Base-by-base conservation (phyloP, 1,140 invertebrate species). In the Caenorhabditis brenneri region DNA sequence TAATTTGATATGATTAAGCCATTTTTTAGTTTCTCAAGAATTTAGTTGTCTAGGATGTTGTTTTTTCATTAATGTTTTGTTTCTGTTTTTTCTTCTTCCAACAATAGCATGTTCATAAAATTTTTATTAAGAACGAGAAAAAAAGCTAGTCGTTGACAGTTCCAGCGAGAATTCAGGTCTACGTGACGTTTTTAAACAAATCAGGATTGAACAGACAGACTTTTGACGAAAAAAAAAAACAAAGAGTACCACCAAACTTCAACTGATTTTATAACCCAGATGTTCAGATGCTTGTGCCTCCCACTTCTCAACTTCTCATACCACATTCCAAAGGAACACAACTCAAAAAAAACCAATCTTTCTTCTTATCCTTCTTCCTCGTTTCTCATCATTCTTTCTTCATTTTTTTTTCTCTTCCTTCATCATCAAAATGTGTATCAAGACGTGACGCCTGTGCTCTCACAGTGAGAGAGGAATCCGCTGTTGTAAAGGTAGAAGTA, bases 291-390 rank as follows among this genome's bases (percentile, higher is more conserved):
- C n/a, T n/a, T n/a, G n/a, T n/a, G n/a, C n/a, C n/a, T n/a, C n/a
- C n/a, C n/a, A n/a, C 16, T 65, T 22, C n/a, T 74, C 36, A 5
- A 42, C n/a, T 74, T 46, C 36, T 74, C 65, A 74, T 42, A 65
- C 65, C 65, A 74, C 65, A 74, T 74, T 74, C 36, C 36, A 27
- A 74, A 74, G 65, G 65, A 74, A 74, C 65, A 74, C 65, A 74
- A 42, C 65, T 74, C 58, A 65, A 65, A 15, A 65, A n/a, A 15
- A 53, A 80, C 51, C 12, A 31, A 51, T 80, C 46, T 55, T 53
- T 46, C 51, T 80, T 19, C 15, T 12, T 10, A 24, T 46, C 19
- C 74, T 48, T 51, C 39, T 48, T 74, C 65, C 36, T 74, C 65
- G 29, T 78, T 19, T 42, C 24, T 42, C 69, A n/a, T n/a, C n/a